These are phyloP conservation scores for Eupeodes corollae DNA, from an alignment of 1,140 invertebrate genomes.

Conservation along the genomic window DNA sequence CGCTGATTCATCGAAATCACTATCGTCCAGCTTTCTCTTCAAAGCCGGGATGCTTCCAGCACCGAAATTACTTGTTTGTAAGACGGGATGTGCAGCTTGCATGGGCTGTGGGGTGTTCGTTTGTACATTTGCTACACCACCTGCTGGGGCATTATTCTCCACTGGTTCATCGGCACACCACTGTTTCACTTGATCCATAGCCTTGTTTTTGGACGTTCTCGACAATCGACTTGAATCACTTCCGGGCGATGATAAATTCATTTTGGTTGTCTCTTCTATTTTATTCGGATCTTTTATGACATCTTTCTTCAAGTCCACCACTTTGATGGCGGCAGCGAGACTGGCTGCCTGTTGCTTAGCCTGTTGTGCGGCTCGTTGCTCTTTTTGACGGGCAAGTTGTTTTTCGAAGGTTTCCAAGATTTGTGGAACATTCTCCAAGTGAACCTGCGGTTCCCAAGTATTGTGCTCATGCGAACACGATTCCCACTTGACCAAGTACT, in stretches of 20 bases:
- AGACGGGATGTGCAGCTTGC: constrained; percentile 6
- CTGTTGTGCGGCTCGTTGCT: constrained; percentile 46
- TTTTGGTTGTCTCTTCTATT: constrained; percentile 9
- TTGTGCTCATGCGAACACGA: constrained; percentile 60
- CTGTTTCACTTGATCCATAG: constrained; percentile 70
- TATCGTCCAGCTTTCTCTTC: constrained; percentile 32
- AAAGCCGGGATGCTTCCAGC: constrained; percentile 2
- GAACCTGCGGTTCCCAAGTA: constrained; percentile 67
- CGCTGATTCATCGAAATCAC: constrained; percentile 32
- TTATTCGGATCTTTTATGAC: background rate
- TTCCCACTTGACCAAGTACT: constrained; percentile 75
- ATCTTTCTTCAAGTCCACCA: constrained; percentile 19
- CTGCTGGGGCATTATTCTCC: constrained; percentile 15
- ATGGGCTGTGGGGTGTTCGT: constrained; percentile 22
- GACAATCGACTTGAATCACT: constrained; percentile 48
- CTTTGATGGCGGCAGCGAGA: constrained; percentile 16
- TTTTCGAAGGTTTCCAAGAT: constrained; percentile 68
- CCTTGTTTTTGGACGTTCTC: constrained; percentile 66
- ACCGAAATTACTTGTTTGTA: background rate
- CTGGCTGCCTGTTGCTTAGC: constrained; percentile 28
- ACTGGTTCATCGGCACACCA: constrained; percentile 60
- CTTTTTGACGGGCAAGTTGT: constrained; percentile 61
- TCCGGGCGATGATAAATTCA: constrained; percentile 7
- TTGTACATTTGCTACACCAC: constrained; percentile 16
- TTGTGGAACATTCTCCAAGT: constrained; percentile 59